Evolutionary conservation across 1,140 invertebrate genomes (phyloP).

Genomic region (Drosophila mayri): DNA sequence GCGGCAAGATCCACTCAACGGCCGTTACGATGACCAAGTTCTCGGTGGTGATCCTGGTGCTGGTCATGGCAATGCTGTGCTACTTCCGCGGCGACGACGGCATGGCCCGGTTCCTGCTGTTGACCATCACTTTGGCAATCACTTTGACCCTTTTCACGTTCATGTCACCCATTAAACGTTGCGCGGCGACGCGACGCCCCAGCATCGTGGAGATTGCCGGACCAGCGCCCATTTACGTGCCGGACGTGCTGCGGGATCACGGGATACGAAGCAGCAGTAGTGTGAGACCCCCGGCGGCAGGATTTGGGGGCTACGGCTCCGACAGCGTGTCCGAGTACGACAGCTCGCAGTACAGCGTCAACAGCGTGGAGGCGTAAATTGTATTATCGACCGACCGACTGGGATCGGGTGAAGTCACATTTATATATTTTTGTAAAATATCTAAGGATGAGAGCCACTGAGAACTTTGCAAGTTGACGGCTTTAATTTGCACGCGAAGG

Average conservation of each 20-base stretch:
- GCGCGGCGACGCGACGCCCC: slow-evolving; percentile 75
- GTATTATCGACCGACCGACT: slow-evolving; percentile 29
- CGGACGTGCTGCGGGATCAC: slow-evolving; percentile 70
- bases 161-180: slow-evolving; percentile 84
- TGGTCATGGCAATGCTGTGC: slow-evolving; percentile 87
- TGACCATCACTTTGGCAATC: slow-evolving; percentile 86
- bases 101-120: slow-evolving; percentile 87
- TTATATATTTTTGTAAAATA: slow-evolving; percentile 59
- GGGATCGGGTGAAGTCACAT: slow-evolving; percentile 25
- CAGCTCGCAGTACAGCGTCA: slow-evolving; percentile 81
- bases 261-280: slow-evolving; percentile 27
- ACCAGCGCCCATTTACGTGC: slow-evolving; percentile 77
- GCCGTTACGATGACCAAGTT: slow-evolving; percentile 88
- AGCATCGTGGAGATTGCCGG: slow-evolving; percentile 81
- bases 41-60: slow-evolving; percentile 87
- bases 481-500: slow-evolving; percentile 37
- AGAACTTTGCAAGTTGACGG: slow-evolving; percentile 61
- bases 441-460: slow-evolving; percentile 54
- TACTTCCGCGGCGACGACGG: slow-evolving; percentile 86
- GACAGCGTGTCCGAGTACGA: slow-evolving; percentile 80
- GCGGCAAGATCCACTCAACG: slow-evolving; percentile 88
- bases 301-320: slow-evolving; percentile 71
- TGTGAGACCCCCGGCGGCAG: slow-evolving; percentile 33
- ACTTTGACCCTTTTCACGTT: slow-evolving; percentile 81
- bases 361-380: slow-evolving; percentile 77